A percentile compares a stretch with the other conserved stretches of the same genome.
Evolutionary conservation across 1,140 invertebrate species (phyloP).

Genomic region (Samia ricini): DNA sequence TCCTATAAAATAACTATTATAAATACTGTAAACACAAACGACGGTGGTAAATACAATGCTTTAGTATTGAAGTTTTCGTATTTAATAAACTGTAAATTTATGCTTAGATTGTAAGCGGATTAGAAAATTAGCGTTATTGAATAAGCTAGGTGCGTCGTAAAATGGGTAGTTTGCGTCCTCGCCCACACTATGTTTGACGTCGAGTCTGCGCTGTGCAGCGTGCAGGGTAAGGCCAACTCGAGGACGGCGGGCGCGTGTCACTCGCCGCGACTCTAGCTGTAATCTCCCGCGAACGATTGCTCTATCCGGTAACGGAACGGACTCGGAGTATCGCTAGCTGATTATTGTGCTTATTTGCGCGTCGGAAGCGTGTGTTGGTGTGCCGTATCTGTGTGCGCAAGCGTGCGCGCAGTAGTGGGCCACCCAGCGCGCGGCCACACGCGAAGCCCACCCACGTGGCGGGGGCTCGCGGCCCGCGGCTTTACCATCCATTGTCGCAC

Average conservation of each 20-base stretch:
- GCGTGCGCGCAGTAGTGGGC: conserved; percentile 56
- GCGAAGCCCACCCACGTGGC: conserved; percentile 69
- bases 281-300: conserved; percentile 61
- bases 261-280: conserved; percentile 50
- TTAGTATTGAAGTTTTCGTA: neutral
- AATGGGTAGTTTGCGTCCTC: conserved; percentile 29
- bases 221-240: conserved; percentile 5
- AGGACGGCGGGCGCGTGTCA: conserved; percentile 29
- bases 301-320: conserved; percentile 72
- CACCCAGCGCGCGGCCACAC: conserved; percentile 74
- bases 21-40: no score
- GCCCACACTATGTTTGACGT: conserved; percentile 14
- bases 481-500: conserved; percentile 25
- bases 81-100: conserved; percentile 1
- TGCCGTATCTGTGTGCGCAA: conserved; percentile 51
- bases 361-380: conserved; percentile 56
- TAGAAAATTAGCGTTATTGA: conserved; percentile 38
- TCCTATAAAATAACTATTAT: no score
- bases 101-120: conserved; percentile 29
- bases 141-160: conserved; percentile 18
- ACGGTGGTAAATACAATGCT: neutral
- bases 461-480: conserved; percentile 57
- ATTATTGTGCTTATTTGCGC: conserved; percentile 75
- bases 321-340: conserved; percentile 74
- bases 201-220: neutral